Base-by-base conservation (phyloP, 2,888 invertebrate species). In the Pyrocoelia pectoralis region DNA sequence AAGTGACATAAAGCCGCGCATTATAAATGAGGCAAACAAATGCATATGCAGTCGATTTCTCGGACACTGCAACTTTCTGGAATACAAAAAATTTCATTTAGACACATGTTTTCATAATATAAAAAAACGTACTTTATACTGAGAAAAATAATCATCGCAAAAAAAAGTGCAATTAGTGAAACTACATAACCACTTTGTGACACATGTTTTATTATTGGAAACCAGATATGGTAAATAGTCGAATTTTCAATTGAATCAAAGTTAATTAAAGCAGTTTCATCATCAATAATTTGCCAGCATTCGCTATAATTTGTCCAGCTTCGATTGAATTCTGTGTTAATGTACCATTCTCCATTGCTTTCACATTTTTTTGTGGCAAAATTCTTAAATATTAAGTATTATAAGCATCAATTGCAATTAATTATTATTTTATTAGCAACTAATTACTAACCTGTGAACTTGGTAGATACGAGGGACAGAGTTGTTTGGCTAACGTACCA, bases 41-140 rank as follows among this genome's bases (percentile, higher is more conserved):
- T 90, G 87, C 78, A 88, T 84, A 75, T 89, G 89, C 1, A 90
- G 81, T 50, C 85, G 84, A 78, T 89, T 90, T 64, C 89, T 80
- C 0, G 88, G 86, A 75, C 89, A 89, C 68, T 87, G 83, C 18
- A 90, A 79, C 70, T 86, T 85, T 74, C 89, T 89, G 75, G 40
- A 76, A 77, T 8, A 13, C n/a, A 18, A 14, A 46, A 17, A 17
- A 41, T 13, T 38, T 5, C 38, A 38, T n/a, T 38, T n/a, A n/a
- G n/a, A n/a, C n/a, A n/a, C n/a, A n/a, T n/a, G n/a, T n/a, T 24
- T 5, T 24, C 24, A 24, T 24, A 5, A 24, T 24, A 6, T 24
- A 24, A 24, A 3, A 24, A 6, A 24, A 24, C 24, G 14, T 46
- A 46, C 87, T 84, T 86, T 61, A 86, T 82, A 38, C 81, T 78